Evolutionary conservation across 2,888 invertebrate genomes (phyloP).

Genomic region (Drosophila incognita): DNA sequence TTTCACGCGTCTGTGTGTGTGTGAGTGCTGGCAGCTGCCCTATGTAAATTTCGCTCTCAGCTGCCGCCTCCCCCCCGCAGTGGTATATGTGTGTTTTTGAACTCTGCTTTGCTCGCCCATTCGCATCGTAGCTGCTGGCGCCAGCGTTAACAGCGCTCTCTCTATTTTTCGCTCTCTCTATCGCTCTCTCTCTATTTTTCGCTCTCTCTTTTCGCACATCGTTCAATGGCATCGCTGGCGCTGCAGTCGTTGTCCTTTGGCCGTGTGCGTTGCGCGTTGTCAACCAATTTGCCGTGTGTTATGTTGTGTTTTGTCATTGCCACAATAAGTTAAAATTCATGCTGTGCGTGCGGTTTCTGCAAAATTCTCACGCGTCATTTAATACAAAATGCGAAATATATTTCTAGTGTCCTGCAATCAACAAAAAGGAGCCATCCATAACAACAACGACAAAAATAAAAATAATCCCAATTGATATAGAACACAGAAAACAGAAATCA

Average conservation of each 20-base stretch:
- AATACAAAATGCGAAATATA: slow-evolving; percentile 11
- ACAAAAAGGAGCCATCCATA: slow-evolving; percentile 18
- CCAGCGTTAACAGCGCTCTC: slow-evolving; percentile 6
- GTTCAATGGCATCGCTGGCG: slow-evolving; percentile 49
- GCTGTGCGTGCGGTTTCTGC: slow-evolving; percentile 38
- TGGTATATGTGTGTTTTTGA: slow-evolving; percentile 31
- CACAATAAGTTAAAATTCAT: slow-evolving; percentile 60
- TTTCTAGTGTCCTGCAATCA: slow-evolving; percentile 32
- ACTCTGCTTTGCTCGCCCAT: slow-evolving; percentile 57
- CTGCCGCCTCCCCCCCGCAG: slow-evolving; percentile 35
- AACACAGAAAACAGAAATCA: neutral
- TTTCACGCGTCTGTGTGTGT: slow-evolving; percentile 53
- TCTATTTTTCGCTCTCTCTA: slow-evolving; percentile 10
- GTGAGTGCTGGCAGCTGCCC: slow-evolving; percentile 49
- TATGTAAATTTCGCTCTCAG: slow-evolving; percentile 53
- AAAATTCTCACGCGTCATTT: slow-evolving; percentile 23
- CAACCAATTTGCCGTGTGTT: slow-evolving; percentile 60
- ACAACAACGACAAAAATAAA: slow-evolving; percentile 8
- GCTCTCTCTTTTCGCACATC: slow-evolving; percentile 31
- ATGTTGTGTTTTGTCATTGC: slow-evolving; percentile 60
- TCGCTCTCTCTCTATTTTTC: slow-evolving; percentile 4
- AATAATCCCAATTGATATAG: neutral
- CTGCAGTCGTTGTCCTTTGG: slow-evolving; percentile 79
- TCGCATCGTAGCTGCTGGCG: slow-evolving; percentile 62
- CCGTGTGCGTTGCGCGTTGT: slow-evolving; percentile 65